Base-by-base conservation (phyloP, 1,140 invertebrate genomes). In the Gryllus bimaculatus region DNA sequence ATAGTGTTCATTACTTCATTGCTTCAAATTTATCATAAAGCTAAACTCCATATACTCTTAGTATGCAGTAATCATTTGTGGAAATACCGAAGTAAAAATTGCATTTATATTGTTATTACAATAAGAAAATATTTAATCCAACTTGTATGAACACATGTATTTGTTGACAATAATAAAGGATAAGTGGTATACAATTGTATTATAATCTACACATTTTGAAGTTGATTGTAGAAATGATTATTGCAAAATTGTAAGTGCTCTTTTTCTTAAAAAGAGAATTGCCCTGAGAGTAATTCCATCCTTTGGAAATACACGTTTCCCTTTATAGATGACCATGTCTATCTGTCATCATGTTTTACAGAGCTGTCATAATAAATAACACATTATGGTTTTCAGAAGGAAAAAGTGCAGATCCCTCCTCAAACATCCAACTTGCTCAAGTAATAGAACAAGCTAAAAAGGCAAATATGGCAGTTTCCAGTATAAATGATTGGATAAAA, bases 381-480 rank as follows among this genome's bases (percentile, higher is more conserved):
- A 39, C 26, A 39, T 39, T 1, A 39, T 39, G 85, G 8, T 54
- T 85, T 83, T 79, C 79, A 87, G 90, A 89, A 77, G 87, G 86
- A 66, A 87, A 88, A 79, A 88, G 85, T 54, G 18, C 85, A 15
- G 89, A 92, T 83, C 90, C 91, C 0, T 83, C 84, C 10, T 15
- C 86, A 6, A 93, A 93, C 84, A 15, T 82, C 4, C 87, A 87
- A 79, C 82, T 93, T 26, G 84, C 86, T 8, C 86, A 88, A 77
- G 81, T 89, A 21, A 87, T 93, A 66, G 89, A 90, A 47, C 83
- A 88, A 82, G 90, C 90, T 3, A 87, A 88, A 80, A 89, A 88
- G 76, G 85, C 85, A 20, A 90, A 89, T 81, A 89, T 93, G 87
- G 90, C 91, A 6, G 77, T 81, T n/a, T 84, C 88, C 4, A 87